Percentiles rank a stretch among this genome's conserved stretches.
Evolutionary conservation across 2,797 vertebrate genomes (phyloP).

Genomic region (Acanthis flammea): DNA sequence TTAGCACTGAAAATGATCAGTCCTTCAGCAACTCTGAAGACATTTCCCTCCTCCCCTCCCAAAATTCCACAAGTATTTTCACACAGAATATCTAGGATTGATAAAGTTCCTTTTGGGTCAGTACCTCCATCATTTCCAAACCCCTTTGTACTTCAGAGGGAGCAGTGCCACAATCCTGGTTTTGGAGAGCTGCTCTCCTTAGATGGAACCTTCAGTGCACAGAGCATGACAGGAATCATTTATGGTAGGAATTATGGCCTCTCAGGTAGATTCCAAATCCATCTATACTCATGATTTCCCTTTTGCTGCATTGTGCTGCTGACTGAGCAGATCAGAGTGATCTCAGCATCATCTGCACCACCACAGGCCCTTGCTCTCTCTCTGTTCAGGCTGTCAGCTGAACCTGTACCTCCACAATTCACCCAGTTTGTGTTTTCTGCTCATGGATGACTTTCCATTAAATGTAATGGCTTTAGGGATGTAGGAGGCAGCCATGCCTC

Average conservation of each 20-base stretch:
- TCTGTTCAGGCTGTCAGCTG: not conserved
- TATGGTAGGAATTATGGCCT: not conserved
- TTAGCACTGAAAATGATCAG: not conserved
- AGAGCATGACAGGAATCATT: not conserved
- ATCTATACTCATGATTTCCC: accelerated
- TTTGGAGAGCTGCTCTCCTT: not conserved
- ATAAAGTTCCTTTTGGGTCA: not conserved
- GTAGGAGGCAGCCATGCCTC: not conserved
- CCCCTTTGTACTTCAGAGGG: not conserved
- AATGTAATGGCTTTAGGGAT: not conserved
- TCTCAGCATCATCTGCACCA: not conserved
- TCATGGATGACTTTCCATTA: not conserved
- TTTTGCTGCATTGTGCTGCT: not conserved
- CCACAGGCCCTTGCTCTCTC: not conserved
- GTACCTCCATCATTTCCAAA: not conserved
- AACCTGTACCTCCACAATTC: not conserved
- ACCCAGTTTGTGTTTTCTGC: not conserved
- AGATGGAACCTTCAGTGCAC: not conserved
- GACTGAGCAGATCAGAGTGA: not conserved
- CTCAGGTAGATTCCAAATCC: not conserved
- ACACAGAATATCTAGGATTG: not conserved
- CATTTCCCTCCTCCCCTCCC: not conserved
- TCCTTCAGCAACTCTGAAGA: not conserved
- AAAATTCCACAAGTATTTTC: not conserved
- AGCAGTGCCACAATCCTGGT: not conserved